Base-by-base conservation (phyloP, 2,888 invertebrate species). In the Belgica antarctica region DNA sequence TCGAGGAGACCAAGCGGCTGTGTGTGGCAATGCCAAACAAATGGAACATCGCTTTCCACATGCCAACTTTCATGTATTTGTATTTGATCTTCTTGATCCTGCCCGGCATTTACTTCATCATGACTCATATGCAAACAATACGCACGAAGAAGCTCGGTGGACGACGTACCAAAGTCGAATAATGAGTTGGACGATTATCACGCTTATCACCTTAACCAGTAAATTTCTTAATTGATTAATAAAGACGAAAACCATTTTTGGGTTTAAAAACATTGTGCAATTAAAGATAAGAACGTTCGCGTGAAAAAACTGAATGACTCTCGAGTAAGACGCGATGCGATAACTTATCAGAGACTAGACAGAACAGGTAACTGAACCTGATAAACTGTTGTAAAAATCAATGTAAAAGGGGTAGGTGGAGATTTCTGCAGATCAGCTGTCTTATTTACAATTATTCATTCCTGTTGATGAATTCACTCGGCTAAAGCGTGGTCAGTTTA, bases 31-130 rank as follows among this genome's bases (percentile, higher is more conserved):
- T 97, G 77, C 96, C 96, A 0, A 96, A 96, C 77, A 77, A 82
- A 2, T 89, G 87, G 84, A 96, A 97, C 80, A 86, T 92, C 73
- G 85, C 90, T 0, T 94, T 97, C 79, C 89, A 93, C 77, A 89
- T 94, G 82, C 90, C 94, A 0, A 83, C 87, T 0, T 84, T 92
- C 71, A 80, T 96, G 75, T 85, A 90, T 74, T 74, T 90, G 1
- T 94, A 96, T 78, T 79, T 96, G 12, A 79, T 94, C 31, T 74
- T 92, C 8, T 80, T 92, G 0, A 85, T 90, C 62, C 83, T 92
- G 73, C 92, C 94, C 1, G 89, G 87, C 1, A 84, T 89, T 76
- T 90, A 87, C 76, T 81, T 87, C 15, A 81, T 94, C 71, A 90
- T 95, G 89, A 85, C 84, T 1, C 89, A 94, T 75, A 96, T 96